Evolutionary conservation across 2,113 vertebrate genomes (phyloP).

Genomic region (Panthera uncia): DNA sequence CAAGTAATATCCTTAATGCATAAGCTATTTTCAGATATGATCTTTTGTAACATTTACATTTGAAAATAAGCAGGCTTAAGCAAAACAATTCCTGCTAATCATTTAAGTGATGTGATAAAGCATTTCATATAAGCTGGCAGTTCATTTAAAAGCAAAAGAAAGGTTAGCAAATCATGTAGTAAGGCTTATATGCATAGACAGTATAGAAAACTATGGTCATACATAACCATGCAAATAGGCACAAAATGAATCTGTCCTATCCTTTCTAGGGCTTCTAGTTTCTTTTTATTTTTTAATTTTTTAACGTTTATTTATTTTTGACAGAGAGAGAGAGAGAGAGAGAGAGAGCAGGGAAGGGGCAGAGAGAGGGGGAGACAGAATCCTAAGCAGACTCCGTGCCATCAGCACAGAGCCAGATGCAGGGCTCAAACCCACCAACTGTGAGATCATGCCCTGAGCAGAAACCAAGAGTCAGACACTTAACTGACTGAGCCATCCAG

Average conservation of each 20-base stretch:
- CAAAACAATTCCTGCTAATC: conserved; percentile 61
- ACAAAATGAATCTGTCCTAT: not conserved
- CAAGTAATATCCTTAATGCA: conserved; percentile 61
- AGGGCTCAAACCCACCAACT: too few species aligned
- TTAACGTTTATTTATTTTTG: too few species aligned
- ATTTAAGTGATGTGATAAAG: conserved; percentile 43
- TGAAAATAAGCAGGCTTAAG: conserved; percentile 64
- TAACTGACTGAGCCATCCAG: too few species aligned
- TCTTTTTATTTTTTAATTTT: not conserved
- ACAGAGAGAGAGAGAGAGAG: too few species aligned
- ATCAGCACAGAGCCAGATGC: too few species aligned
- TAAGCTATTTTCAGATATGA: conserved; percentile 49
- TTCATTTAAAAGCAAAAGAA: conserved; percentile 30
- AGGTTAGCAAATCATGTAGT: not conserved
- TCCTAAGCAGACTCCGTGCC: too few species aligned
- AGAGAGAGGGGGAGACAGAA: too few species aligned
- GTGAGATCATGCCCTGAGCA: too few species aligned
- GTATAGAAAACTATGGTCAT: not conserved
- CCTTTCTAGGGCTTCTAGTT: not conserved
- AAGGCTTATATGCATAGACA: not conserved
- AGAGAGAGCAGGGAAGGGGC: too few species aligned
- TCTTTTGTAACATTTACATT: conserved; percentile 53
- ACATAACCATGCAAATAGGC: not conserved
- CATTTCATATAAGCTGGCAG: not conserved
- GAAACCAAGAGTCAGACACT: too few species aligned